Percentiles rank a stretch among this genome's conserved stretches.
phyloP scores from a whole-genome alignment of 2,888 invertebrate genomes.

The Aethes cnicana region DNA sequence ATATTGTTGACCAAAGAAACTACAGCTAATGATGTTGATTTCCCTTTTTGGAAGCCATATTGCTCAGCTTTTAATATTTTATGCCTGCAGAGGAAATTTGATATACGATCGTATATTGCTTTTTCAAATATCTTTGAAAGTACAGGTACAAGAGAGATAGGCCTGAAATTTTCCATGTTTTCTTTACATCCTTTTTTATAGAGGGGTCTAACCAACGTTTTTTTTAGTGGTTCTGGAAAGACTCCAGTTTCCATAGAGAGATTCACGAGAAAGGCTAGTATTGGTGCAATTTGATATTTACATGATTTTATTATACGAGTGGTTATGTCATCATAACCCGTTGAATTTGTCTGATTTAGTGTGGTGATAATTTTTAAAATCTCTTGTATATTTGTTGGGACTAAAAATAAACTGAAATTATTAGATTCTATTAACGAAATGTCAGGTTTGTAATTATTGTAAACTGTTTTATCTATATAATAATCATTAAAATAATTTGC shows the following conservation, averaged over 20 bases:
- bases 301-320: neutral
- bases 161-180: neutral
- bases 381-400: neutral
- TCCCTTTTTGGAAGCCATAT: neutral
- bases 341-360: neutral
- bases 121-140: neutral
- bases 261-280: neutral
- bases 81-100: neutral
- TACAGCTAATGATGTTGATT: neutral
- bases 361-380: neutral
- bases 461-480: neutral
- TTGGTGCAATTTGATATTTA: neutral
- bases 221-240: neutral
- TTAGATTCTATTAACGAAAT: neutral
- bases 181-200: neutral
- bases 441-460: neutral
- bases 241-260: neutral
- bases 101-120: neutral
- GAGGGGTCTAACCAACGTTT: neutral
- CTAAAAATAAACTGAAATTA: neutral
- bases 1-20: neutral
- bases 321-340: neutral
- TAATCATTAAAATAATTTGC: neutral
- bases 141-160: neutral
- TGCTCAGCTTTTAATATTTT: neutral